A percentile compares a stretch with the other conserved stretches of the same genome.
These are phyloP conservation scores for Ochotona curzoniae DNA, from an alignment of 2,113 vertebrate species.

Conservation along the genomic window DNA sequence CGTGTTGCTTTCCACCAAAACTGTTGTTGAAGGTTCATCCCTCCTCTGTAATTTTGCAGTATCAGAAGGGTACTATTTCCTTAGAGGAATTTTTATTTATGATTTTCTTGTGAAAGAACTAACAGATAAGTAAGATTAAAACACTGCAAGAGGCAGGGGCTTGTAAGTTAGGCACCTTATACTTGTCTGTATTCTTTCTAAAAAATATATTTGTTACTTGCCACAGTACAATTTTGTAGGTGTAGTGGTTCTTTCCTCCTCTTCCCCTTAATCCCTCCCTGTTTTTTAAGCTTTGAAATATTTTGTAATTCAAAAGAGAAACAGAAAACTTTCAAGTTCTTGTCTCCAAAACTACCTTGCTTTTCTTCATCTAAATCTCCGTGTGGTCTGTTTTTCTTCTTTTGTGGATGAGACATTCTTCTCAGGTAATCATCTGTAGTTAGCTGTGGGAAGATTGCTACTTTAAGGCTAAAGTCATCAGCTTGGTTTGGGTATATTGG, in stretches of 20 bases:
- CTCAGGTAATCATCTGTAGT: slow-evolving; percentile 38
- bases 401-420: slow-evolving; percentile 45
- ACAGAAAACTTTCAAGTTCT: background rate
- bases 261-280: too few relatives aligned
- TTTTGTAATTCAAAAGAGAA: slow-evolving; percentile 37
- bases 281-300: background rate
- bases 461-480: slow-evolving; percentile 60
- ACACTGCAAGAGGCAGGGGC: accelerated
- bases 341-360: background rate
- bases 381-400: slow-evolving; percentile 1
- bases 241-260: too few relatives aligned
- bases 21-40: background rate
- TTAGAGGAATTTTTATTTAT: background rate
- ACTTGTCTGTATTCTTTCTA: background rate
- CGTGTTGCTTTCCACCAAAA: background rate
- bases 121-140: too few relatives aligned
- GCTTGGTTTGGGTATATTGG: slow-evolving; percentile 51
- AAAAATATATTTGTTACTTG: too few relatives aligned
- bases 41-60: background rate
- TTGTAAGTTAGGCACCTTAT: background rate
- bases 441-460: background rate
- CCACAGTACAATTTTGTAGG: too few relatives aligned
- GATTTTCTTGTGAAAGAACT: background rate
- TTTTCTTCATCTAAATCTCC: background rate
- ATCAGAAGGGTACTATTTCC: background rate